Conservation (phyloP, 2,888 invertebrate species). For the Patella caerulea region DNA sequence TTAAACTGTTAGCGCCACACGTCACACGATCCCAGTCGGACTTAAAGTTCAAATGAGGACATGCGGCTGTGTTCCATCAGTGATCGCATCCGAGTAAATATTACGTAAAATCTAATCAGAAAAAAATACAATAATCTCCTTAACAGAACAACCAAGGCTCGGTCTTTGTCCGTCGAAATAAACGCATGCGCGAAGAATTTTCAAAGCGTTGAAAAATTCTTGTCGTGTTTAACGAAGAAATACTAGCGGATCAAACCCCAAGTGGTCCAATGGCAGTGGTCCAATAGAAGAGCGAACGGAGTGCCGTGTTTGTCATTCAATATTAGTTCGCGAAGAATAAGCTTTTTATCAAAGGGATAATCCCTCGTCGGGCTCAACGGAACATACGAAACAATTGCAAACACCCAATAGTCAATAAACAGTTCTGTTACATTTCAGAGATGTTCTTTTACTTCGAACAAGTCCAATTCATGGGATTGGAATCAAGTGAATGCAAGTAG, state of each 20-base stretch:
- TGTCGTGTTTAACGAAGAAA: conserved; percentile 14
- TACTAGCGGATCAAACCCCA: conserved; percentile 11
- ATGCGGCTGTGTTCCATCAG: neutral
- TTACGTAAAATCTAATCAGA: conserved; percentile 30
- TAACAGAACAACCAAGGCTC: conserved; percentile 17
- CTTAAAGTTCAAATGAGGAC: neutral
- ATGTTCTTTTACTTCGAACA: neutral
- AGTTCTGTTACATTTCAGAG: neutral
- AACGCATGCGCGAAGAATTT: conserved; percentile 24
- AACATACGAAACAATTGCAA: conserved; percentile 29
- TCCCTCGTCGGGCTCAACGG: conserved; percentile 25
- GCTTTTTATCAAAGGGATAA: conserved; percentile 31
- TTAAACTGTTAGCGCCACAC: too few relatives aligned
- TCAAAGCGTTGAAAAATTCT: conserved; percentile 24
- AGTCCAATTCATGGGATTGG: conserved; percentile 7
- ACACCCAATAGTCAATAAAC: conserved; percentile 18
- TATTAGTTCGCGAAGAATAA: conserved; percentile 25
- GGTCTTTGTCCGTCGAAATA: conserved; percentile 17
- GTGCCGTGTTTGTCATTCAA: conserved; percentile 25
- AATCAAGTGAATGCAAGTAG: conserved; percentile 9
- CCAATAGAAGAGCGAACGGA: conserved; percentile 26
- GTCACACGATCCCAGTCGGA: too few relatives aligned
- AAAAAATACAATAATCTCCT: conserved; percentile 24
- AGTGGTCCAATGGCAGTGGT: conserved; percentile 12
- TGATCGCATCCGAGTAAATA: conserved; percentile 29